These are phyloP conservation scores for Drosophila nr. perissopoda DNA, from an alignment of 2,888 invertebrate genomes.

Conservation along the genomic window DNA sequence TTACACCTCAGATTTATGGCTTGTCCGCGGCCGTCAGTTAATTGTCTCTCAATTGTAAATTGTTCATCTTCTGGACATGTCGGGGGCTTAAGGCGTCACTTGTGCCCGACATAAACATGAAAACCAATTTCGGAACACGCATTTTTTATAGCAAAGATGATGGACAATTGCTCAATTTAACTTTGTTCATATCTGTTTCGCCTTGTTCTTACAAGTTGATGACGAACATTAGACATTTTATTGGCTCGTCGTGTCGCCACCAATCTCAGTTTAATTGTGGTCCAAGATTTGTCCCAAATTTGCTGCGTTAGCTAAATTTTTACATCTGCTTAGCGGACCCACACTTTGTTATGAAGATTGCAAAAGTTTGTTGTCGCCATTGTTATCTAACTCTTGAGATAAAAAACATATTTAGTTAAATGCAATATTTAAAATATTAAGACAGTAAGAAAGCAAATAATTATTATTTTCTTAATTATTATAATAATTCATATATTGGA, in stretches of 20 bases:
- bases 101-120: slow-evolving; percentile 62
- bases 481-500: not conserved
- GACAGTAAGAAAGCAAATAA: no score
- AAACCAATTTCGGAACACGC: slow-evolving; percentile 42
- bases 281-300: slow-evolving; percentile 45
- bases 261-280: slow-evolving; percentile 53
- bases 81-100: slow-evolving; percentile 57
- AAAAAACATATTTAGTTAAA: not conserved
- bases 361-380: not conserved
- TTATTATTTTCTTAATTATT: not conserved
- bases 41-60: slow-evolving; percentile 71
- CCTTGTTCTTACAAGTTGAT: slow-evolving; percentile 60
- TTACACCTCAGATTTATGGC: slow-evolving; percentile 75
- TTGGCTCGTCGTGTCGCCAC: slow-evolving; percentile 30
- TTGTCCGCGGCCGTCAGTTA: slow-evolving; percentile 53
- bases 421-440: not conserved
- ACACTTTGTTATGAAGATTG: not conserved
- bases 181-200: slow-evolving; percentile 67
- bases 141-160: slow-evolving; percentile 72
- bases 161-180: slow-evolving; percentile 73
- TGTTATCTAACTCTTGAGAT: not conserved
- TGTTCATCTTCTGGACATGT: slow-evolving; percentile 55
- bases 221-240: slow-evolving; percentile 57
- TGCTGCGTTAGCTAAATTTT: slow-evolving; percentile 30
- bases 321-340: not conserved